Percentiles rank a stretch among this genome's conserved stretches.
phyloP scores from a whole-genome alignment of 2,888 invertebrate species.

The Hypena proboscidalis region DNA sequence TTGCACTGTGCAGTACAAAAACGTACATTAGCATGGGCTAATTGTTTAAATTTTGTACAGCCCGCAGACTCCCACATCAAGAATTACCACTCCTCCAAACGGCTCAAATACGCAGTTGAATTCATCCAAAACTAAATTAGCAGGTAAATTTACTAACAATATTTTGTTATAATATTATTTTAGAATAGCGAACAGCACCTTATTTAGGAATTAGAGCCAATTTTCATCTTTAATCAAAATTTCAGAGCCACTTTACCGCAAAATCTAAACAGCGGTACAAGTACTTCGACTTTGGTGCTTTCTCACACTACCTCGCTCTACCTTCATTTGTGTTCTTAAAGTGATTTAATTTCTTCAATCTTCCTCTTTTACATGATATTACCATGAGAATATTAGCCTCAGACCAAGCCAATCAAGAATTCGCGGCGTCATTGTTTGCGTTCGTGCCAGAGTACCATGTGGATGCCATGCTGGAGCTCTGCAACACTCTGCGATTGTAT shows the following conservation, averaged over 20 bases:
- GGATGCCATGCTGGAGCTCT: constrained; percentile 87
- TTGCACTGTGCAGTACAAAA: no score
- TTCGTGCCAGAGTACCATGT: constrained; percentile 91
- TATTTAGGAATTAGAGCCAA: no score
- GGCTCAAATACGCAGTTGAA: constrained; percentile 59
- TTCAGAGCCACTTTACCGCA: no score
- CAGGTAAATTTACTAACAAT: neutral
- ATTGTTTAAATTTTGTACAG: constrained; percentile 37
- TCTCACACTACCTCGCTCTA: no score
- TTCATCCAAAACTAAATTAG: constrained; percentile 49
- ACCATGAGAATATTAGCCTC: constrained; percentile 3
- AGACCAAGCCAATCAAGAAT: constrained; percentile 48
- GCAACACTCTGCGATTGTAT: constrained; percentile 86
- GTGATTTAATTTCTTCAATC: no score
- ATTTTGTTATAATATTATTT: no score
- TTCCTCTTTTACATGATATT: no score
- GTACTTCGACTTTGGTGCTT: no score
- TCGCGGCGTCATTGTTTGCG: constrained; percentile 83
- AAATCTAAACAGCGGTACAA: no score
- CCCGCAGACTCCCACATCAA: constrained; percentile 68
- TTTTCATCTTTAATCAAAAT: constrained; percentile 1
- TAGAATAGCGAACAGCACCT: no score
- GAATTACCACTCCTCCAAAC: constrained; percentile 57
- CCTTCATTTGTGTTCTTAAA: no score
- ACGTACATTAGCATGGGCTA: neutral